Conservation (phyloP, 2,113 vertebrate species). For the Trichomycterus rosablanca region DNA sequence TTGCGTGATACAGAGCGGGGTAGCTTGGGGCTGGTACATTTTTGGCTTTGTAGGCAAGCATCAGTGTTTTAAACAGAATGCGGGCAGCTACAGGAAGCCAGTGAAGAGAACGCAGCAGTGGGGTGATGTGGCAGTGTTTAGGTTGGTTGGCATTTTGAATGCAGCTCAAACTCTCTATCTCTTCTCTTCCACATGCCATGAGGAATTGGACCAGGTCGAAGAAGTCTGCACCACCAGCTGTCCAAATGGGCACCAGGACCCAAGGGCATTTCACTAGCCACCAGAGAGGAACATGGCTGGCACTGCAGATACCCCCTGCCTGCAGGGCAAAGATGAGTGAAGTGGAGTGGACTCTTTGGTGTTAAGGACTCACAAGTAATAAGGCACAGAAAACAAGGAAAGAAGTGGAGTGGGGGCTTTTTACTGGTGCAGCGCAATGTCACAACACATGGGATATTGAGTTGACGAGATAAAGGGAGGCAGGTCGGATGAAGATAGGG, state of each 20-base stretch:
- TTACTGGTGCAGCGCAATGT: constrained; percentile 73
- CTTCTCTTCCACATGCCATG: constrained; percentile 4
- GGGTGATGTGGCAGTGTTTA: too few relatives aligned
- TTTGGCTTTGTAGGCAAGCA: too few relatives aligned
- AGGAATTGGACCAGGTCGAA: constrained; percentile 65
- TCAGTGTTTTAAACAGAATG: too few relatives aligned
- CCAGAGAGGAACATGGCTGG: constrained; percentile 78
- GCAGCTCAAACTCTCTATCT: too few relatives aligned
- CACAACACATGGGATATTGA: constrained; percentile 83
- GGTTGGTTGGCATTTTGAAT: too few relatives aligned
- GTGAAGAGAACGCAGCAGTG: too few relatives aligned
- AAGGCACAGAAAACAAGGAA: constrained; percentile 37
- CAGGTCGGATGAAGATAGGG: constrained; percentile 76
- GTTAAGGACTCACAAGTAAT: not conserved
- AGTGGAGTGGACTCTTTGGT: not conserved
- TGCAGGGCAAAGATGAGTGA: constrained; percentile 69
- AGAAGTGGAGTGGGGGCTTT: constrained; percentile 41
- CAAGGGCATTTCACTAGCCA: constrained; percentile 42
- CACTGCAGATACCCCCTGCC: constrained; percentile 84
- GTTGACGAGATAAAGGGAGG: constrained; percentile 76
- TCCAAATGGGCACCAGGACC: constrained; percentile 28
- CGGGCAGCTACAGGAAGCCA: too few relatives aligned
- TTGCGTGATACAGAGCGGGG: too few relatives aligned
- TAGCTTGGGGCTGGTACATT: too few relatives aligned
- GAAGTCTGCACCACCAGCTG: constrained; percentile 58